Conservation (phyloP, 2,888 invertebrate species). For the Chymomyza fuscimana region DNA sequence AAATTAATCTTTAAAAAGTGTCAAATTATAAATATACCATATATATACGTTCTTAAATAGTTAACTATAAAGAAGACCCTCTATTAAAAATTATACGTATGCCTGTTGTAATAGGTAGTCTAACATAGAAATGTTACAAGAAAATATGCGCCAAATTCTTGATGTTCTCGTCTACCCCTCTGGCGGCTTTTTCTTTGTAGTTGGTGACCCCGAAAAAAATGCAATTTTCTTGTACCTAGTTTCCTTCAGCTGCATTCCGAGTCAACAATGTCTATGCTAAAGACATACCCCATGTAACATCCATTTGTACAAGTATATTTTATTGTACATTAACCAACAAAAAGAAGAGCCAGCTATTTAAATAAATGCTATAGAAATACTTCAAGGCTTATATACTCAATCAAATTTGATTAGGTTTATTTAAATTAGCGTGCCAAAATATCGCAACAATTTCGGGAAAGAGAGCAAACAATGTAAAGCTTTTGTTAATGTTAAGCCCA, state of each 20-base stretch:
- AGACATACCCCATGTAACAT: background rate
- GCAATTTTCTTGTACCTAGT: background rate
- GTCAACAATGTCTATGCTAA: background rate
- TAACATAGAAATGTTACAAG: background rate
- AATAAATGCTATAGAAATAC: background rate
- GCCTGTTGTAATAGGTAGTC: background rate
- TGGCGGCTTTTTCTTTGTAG: background rate
- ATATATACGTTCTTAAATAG: no score
- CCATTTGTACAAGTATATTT: background rate
- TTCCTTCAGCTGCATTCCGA: background rate
- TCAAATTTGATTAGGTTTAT: background rate
- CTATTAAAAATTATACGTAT: background rate
- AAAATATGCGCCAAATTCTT: background rate
- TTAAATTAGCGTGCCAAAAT: slow-evolving; percentile 4
- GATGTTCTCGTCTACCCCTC: background rate
- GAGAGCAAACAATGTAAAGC: background rate
- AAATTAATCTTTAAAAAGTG: no score
- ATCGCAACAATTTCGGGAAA: background rate
- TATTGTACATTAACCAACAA: background rate
- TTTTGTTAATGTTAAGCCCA: slow-evolving; percentile 8
- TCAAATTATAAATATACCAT: no score
- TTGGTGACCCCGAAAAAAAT: background rate
- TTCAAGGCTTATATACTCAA: background rate
- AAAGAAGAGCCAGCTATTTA: background rate
- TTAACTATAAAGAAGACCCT: background rate